A percentile compares a stretch with the other conserved stretches of the same genome.
Evolutionary conservation across 2,797 vertebrate species (phyloP).

Genomic region (Anisognathus igniventris): DNA sequence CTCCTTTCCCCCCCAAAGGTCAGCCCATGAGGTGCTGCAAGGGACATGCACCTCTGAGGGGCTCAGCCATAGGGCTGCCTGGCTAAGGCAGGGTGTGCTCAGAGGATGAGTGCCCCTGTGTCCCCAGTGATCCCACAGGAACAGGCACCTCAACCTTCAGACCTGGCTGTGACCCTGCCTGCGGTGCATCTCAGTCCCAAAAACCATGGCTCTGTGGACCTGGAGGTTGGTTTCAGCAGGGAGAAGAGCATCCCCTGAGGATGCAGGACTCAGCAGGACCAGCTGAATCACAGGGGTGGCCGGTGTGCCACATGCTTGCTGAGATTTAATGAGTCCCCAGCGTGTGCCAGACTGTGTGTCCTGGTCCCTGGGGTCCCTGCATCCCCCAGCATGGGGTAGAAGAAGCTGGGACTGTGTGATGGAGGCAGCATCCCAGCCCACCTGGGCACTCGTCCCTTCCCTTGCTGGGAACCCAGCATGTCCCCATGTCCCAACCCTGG

Average conservation of each 20-base stretch:
- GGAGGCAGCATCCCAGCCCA: background rate
- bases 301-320: accelerated
- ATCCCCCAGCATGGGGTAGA: accelerated
- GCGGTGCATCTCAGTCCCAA: background rate
- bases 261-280: background rate
- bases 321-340: background rate
- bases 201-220: background rate
- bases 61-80: background rate
- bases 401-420: accelerated
- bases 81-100: background rate
- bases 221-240: accelerated
- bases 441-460: accelerated
- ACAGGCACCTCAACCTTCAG: background rate
- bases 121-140: background rate
- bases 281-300: accelerated
- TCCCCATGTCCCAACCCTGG: accelerated
- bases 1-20: accelerated
- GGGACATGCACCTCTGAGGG: background rate
- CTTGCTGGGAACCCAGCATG: accelerated
- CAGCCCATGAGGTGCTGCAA: accelerated
- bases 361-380: accelerated
- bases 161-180: background rate
- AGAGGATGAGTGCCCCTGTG: accelerated
- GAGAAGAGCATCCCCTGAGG: background rate
- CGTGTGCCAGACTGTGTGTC: accelerated